These are phyloP conservation scores for Drosophila mimetica DNA, from an alignment of 2,888 invertebrate species.

Conservation along the genomic window DNA sequence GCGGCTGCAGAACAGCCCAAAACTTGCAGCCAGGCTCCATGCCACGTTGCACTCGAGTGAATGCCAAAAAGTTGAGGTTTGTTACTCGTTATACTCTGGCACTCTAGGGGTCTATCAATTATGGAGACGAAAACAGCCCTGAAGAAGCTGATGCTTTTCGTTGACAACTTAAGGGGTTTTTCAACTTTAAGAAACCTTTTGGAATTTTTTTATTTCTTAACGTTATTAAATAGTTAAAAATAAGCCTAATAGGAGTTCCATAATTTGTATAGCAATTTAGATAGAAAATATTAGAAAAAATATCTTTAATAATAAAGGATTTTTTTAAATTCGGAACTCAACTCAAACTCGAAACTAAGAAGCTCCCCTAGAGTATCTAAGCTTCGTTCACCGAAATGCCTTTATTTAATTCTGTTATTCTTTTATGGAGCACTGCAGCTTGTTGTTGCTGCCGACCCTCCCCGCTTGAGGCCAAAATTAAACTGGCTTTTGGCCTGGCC, in stretches of 20 bases:
- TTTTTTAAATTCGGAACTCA: no score
- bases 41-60: slow-evolving; percentile 75
- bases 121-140: slow-evolving; percentile 4
- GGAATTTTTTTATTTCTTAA: neutral
- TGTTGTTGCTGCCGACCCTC: slow-evolving; percentile 37
- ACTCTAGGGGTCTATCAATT: slow-evolving; percentile 37
- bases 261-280: neutral
- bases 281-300: no score
- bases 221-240: neutral
- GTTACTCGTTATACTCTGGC: slow-evolving; percentile 51
- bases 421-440: slow-evolving; percentile 36
- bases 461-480: slow-evolving; percentile 65
- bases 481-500: slow-evolving; percentile 58
- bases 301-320: no score
- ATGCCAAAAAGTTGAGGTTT: slow-evolving; percentile 51
- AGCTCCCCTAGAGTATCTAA: slow-evolving; percentile 12
- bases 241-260: neutral
- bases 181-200: neutral
- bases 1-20: slow-evolving; percentile 44
- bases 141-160: neutral
- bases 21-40: slow-evolving; percentile 47
- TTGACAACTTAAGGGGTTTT: neutral
- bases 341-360: no score
- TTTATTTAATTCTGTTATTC: slow-evolving; percentile 31
- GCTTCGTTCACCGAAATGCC: neutral